Base-by-base conservation (phyloP, 53 echinoderm and acorn worm species). In the Patiria pectinifera region DNA sequence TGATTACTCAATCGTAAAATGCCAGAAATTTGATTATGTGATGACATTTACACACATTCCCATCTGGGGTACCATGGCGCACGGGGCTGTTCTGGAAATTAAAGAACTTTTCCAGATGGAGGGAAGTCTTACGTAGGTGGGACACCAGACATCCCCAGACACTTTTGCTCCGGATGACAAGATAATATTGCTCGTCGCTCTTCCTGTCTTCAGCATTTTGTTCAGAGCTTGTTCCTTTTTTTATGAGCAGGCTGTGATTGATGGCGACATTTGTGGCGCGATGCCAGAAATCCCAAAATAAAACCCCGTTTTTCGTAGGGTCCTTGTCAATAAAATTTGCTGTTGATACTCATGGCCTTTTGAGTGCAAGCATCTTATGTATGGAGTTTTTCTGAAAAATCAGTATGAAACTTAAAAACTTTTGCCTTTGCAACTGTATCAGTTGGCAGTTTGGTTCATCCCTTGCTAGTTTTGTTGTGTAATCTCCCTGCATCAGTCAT, bases 221-320 rank as follows among this genome's bases (percentile, higher is more conserved):
- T 24, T 77, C 25, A 24, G 61, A 88, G 35, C 21, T 59, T 46
- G 44, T 78, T 88, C 78, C 88, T 88, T 78, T 63, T 13, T 76
- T 44, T 10, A 43, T 88, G 77, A 61, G 78, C 59, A 10, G 62
- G 22, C 5, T 59, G 43, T 78, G 78, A 88, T 88, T 60, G 53
- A 62, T 10, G 4, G 45, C 59, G 88, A 88, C 88, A 58, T 72
- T 62, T 76, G n/a, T 19, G 88, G 78, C 43, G 14, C 16, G 45
- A 62, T 26, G 88, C 60, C 80, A 79, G 80, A 79, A 79, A 47
- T 45, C 3, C 12, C 24, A 3, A 23, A 74, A 23, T 74, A n/a
- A 35, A 35, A 6, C 24, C 74, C 74, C 4, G 11, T 23, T n/a
- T 74, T 8, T 24, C 9, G 25, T n/a, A 4, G n/a, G 53, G 5